These are phyloP conservation scores for Smittia sp. DNA, from an alignment of 2,888 invertebrate genomes.

Conservation along the genomic window DNA sequence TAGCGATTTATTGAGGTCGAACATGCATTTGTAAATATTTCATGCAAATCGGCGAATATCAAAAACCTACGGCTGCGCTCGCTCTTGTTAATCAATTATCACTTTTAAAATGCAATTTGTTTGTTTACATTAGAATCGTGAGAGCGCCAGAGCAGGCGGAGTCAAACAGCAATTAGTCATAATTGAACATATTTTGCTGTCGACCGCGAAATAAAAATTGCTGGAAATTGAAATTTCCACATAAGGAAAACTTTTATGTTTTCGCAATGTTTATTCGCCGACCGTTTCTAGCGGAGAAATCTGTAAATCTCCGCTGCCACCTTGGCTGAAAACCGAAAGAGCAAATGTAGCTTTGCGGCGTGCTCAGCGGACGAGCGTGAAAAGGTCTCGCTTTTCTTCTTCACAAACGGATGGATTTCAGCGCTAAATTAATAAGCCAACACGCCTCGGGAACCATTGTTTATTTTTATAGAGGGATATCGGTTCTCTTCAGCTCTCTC, in stretches of 20 bases:
- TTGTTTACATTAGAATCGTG: conserved; percentile 28
- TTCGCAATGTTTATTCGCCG: no score
- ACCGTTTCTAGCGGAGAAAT: background rate
- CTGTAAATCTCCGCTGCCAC: background rate
- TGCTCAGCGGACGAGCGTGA: background rate
- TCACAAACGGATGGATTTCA: background rate
- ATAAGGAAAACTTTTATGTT: background rate
- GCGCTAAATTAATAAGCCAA: conserved; percentile 25
- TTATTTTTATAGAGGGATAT: conserved; percentile 26
- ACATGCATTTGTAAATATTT: background rate
- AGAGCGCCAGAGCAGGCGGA: conserved; percentile 4
- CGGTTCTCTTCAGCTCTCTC: conserved; percentile 2
- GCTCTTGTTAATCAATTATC: conserved; percentile 37
- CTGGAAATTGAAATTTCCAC: no score
- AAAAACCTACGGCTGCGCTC: conserved; percentile 13
- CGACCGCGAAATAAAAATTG: background rate
- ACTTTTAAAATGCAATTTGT: conserved; percentile 30
- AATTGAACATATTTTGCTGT: background rate
- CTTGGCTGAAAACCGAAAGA: no score
- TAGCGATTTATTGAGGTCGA: conserved; percentile 21
- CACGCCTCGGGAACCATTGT: conserved; percentile 29
- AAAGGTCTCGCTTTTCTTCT: background rate
- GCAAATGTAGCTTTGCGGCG: conserved; percentile 3
- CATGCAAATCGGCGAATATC: conserved; percentile 24
- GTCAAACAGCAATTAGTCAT: conserved; percentile 6